Evolutionary conservation across 2,888 invertebrate genomes (phyloP).

Genomic region (Pristionchus maxplancki): DNA sequence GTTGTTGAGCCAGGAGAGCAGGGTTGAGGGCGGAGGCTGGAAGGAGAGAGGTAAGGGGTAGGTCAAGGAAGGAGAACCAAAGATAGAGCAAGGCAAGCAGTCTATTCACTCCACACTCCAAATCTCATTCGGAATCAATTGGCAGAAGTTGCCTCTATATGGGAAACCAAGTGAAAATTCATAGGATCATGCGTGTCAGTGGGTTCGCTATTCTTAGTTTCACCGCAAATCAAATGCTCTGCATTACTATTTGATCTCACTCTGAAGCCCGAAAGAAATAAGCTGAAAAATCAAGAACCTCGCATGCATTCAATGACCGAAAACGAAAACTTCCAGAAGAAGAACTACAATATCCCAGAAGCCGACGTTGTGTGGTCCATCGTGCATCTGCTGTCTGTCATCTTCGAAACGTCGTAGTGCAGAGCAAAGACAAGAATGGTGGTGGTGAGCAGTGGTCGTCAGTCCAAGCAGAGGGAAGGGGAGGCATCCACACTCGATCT

Average conservation of each 20-base stretch:
- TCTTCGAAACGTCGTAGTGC: slow-evolving; percentile 8
- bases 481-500: slow-evolving; percentile 29
- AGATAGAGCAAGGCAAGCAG: slow-evolving; percentile 23
- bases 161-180: not conserved
- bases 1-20: slow-evolving; percentile 37
- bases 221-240: slow-evolving; percentile 28
- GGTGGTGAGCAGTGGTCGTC: slow-evolving; percentile 34
- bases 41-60: not conserved
- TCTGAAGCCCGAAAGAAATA: slow-evolving; percentile 18
- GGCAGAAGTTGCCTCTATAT: not conserved
- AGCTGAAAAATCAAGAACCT: slow-evolving; percentile 1
- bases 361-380: not conserved
- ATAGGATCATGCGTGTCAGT: slow-evolving; percentile 32
- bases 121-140: not conserved
- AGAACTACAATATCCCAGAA: not conserved
- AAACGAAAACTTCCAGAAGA: not conserved
- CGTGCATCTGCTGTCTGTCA: not conserved
- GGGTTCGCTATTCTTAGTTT: not conserved
- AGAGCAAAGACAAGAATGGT: not conserved
- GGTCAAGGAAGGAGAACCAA: not conserved
- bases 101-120: not conserved
- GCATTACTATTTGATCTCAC: not conserved
- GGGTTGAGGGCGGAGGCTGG: slow-evolving; percentile 31
- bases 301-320: slow-evolving; percentile 11
- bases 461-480: slow-evolving; percentile 42